Evolutionary conservation across 2,888 invertebrate genomes (phyloP).

Genomic region (Parascotia fuliginaria): DNA sequence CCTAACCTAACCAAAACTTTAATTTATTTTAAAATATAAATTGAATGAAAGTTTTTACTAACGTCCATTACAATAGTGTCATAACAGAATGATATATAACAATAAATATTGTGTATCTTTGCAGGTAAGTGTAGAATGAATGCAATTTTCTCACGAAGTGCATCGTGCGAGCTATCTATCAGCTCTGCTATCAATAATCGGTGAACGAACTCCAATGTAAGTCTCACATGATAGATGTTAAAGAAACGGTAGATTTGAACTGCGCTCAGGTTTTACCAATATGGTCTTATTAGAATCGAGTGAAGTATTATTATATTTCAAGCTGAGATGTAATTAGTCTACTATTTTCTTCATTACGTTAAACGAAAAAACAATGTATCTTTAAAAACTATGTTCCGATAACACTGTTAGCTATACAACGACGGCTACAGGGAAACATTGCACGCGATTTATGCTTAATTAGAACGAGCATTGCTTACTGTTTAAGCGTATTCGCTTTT

Average conservation of each 20-base stretch:
- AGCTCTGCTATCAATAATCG: constrained; percentile 53
- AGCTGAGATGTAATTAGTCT: too few species aligned
- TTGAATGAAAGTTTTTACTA: too few species aligned
- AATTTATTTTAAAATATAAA: too few species aligned
- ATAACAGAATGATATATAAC: constrained; percentile 12
- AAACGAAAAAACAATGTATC: constrained; percentile 5
- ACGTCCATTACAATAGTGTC: constrained; percentile 4
- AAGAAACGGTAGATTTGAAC: constrained; percentile 3
- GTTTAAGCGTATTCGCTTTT: constrained; percentile 46
- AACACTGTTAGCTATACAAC: constrained; percentile 16
- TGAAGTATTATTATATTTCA: too few species aligned
- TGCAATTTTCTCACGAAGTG: constrained; percentile 51
- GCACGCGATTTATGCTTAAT: constrained; percentile 51
- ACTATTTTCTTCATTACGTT: too few species aligned
- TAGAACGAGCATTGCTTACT: constrained; percentile 51
- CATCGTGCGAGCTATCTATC: constrained; percentile 51
- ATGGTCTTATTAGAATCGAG: not conserved
- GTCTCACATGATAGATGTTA: constrained; percentile 19
- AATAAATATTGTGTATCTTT: constrained; percentile 38
- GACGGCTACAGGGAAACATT: constrained; percentile 24
- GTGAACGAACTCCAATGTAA: constrained; percentile 35
- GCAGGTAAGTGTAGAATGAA: constrained; percentile 52
- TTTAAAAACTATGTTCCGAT: constrained; percentile 5
- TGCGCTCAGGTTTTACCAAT: not conserved
- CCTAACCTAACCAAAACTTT: too few species aligned